These are phyloP conservation scores for Oedothorax gibbosus DNA, from an alignment of 1,140 invertebrate species.

Conservation along the genomic window DNA sequence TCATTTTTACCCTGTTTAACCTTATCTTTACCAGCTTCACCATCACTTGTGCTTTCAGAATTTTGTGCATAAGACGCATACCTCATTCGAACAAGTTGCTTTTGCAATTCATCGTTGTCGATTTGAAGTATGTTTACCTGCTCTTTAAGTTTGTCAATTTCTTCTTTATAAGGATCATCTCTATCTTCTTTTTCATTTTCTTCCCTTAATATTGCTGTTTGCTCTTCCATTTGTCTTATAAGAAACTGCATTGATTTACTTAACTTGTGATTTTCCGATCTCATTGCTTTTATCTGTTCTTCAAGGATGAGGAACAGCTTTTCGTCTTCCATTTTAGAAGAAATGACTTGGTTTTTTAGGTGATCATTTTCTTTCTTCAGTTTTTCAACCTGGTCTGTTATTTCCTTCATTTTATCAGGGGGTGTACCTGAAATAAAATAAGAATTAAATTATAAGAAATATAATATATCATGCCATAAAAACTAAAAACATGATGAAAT, in stretches of 20 bases:
- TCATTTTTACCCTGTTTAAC: neutral
- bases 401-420: neutral
- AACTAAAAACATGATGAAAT: too few species aligned
- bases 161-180: conserved; percentile 11
- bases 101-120: conserved; percentile 29
- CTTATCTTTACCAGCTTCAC: conserved; percentile 12
- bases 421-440: neutral
- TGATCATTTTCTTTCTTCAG: conserved; percentile 25
- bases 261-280: conserved; percentile 28
- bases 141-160: conserved; percentile 35
- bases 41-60: neutral
- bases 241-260: conserved; percentile 14
- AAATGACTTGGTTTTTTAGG: conserved; percentile 14
- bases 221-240: conserved; percentile 6
- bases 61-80: conserved; percentile 9
- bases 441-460: too few species aligned
- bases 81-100: conserved; percentile 15
- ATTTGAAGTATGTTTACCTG: conserved; percentile 15
- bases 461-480: too few species aligned
- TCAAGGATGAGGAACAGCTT: conserved; percentile 24
- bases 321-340: conserved; percentile 14
- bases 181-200: neutral
- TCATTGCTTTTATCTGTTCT: conserved; percentile 27
- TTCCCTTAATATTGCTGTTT: conserved; percentile 9
- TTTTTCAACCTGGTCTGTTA: conserved; percentile 1